Percentiles rank a stretch among this genome's conserved stretches.
Conservation (phyloP, 2,888 invertebrate genomes). For the Venusia cambrica region DNA sequence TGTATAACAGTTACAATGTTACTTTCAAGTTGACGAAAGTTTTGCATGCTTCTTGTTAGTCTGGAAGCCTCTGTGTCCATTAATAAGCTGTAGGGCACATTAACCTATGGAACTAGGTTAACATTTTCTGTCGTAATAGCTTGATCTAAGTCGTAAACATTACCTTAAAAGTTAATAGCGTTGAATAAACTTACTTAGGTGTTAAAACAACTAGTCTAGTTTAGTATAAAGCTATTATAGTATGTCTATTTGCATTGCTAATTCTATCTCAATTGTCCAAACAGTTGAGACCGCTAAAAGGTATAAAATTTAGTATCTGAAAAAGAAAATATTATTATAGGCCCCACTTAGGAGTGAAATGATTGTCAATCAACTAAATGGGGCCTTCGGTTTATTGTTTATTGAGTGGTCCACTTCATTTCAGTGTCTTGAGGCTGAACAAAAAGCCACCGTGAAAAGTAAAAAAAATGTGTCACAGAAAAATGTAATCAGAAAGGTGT, state of each 20-base stretch:
- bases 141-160: conserved; percentile 13
- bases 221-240: conserved; percentile 16
- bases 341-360: conserved; percentile 24
- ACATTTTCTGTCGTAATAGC: too few species aligned
- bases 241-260: conserved; percentile 20
- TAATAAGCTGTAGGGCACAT: conserved; percentile 45
- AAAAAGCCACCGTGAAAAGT: conserved; percentile 25
- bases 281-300: conserved; percentile 28
- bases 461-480: conserved; percentile 12
- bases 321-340: conserved; percentile 30
- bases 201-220: conserved; percentile 17
- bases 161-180: conserved; percentile 13
- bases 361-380: conserved; percentile 29
- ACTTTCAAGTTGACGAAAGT: conserved; percentile 4
- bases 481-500: conserved; percentile 7
- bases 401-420: conserved; percentile 25
- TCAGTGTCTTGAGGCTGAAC: conserved; percentile 23
- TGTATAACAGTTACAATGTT: conserved; percentile 50
- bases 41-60: conserved; percentile 21
- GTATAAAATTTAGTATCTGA: conserved; percentile 30
- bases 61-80: conserved; percentile 28
- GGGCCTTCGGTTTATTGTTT: conserved; percentile 25
- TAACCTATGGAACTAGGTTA: too few species aligned
- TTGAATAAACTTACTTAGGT: conserved; percentile 9
- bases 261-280: conserved; percentile 27